Evolutionary conservation across 2,113 vertebrate species (phyloP).

Genomic region (Rallus limicola): DNA sequence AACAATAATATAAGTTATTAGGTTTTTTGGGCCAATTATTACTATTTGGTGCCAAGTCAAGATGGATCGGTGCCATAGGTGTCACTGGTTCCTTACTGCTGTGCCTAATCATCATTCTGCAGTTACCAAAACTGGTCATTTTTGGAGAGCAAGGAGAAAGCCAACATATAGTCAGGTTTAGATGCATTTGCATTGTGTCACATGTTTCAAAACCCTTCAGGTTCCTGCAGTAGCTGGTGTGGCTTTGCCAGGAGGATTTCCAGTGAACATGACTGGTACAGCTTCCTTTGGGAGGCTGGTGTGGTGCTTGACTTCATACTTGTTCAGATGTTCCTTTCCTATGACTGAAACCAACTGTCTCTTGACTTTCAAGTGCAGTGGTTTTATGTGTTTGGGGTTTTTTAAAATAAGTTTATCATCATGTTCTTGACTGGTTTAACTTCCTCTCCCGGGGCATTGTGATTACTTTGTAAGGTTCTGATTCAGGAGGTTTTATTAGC

Average conservation of each 20-base stretch:
- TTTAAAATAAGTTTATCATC: not conserved
- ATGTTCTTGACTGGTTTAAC: not conserved
- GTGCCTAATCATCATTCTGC: not conserved
- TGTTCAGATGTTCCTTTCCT: not conserved
- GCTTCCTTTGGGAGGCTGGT: not conserved
- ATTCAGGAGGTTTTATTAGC: conserved; percentile 36
- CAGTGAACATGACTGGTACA: not conserved
- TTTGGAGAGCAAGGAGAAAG: not conserved
- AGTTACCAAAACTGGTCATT: not conserved
- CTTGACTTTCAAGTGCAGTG: not conserved
- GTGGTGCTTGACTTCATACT: not conserved
- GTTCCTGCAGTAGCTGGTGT: not conserved
- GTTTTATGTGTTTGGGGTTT: not conserved
- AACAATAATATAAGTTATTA: not conserved
- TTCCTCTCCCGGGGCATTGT: conserved; percentile 18
- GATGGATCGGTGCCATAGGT: not conserved
- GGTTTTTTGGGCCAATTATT: not conserved
- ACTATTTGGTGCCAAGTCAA: not conserved
- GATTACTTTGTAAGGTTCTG: not conserved
- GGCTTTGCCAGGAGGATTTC: not conserved
- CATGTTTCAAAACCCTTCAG: not conserved
- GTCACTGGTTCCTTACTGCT: not conserved
- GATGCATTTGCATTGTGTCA: not conserved
- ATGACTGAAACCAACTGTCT: not conserved
- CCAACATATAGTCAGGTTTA: not conserved